Conservation (phyloP, 2,113 vertebrate genomes). For the Gila orcuttii region DNA sequence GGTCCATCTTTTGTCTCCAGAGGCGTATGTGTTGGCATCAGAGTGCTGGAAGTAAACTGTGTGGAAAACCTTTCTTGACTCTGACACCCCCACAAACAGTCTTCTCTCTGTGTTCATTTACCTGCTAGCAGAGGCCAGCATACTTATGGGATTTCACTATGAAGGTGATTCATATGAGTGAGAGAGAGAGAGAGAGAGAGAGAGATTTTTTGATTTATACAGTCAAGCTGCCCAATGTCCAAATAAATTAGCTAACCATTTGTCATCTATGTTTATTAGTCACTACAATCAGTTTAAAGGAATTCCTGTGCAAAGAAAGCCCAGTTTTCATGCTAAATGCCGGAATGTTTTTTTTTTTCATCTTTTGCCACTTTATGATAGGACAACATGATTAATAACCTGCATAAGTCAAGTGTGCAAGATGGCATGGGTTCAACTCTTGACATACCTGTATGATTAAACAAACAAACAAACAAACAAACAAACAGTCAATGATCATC, state of each 20-base stretch:
- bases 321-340: background rate
- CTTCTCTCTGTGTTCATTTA: slow-evolving; percentile 18
- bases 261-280: background rate
- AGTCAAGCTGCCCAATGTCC: background rate
- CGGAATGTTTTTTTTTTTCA: background rate
- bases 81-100: slow-evolving; percentile 1
- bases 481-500: background rate
- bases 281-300: background rate
- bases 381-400: background rate
- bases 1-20: slow-evolving; percentile 24
- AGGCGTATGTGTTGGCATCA: slow-evolving; percentile 1
- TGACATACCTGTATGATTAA: too few species aligned
- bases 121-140: slow-evolving; percentile 40
- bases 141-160: background rate
- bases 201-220: background rate
- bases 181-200: too few species aligned
- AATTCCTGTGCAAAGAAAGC: background rate
- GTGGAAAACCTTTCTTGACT: slow-evolving; percentile 24
- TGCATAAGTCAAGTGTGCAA: background rate
- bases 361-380: background rate
- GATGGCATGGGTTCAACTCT: background rate
- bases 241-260: background rate
- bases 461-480: background rate
- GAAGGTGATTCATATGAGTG: background rate
- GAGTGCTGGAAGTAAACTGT: slow-evolving; percentile 6